These are phyloP conservation scores for Eueides isabella DNA, from an alignment of 1,140 invertebrate genomes.

Conservation along the genomic window DNA sequence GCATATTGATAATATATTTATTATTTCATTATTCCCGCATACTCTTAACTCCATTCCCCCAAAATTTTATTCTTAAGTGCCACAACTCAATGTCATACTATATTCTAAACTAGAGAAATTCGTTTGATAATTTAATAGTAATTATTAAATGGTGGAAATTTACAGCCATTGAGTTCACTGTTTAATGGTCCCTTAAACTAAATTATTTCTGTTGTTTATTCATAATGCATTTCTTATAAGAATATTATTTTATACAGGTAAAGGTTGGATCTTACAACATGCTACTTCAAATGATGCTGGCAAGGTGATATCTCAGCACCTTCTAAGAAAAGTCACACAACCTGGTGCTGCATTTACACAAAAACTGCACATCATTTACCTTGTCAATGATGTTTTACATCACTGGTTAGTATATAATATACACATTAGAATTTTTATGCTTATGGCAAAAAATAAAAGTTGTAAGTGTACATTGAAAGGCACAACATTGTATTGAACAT, in stretches of 20 bases:
- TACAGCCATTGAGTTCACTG: no score
- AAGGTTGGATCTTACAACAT: conserved; percentile 96
- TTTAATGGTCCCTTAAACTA: no score
- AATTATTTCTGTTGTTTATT: no score
- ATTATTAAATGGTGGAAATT: no score
- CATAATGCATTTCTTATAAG: conserved; percentile 2
- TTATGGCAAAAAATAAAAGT: conserved; percentile 10
- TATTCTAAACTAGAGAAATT: no score
- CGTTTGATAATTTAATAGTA: no score
- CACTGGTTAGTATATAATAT: conserved; percentile 91
- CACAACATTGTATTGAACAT: neutral
- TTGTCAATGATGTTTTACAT: conserved; percentile 98
- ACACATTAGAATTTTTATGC: neutral
- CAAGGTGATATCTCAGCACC: conserved; percentile 91
- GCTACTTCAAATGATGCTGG: conserved; percentile 88
- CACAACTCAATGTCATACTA: no score
- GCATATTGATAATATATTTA: no score
- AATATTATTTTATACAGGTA: conserved; percentile 78
- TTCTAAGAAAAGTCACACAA: conserved; percentile 89
- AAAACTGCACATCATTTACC: conserved; percentile 98
- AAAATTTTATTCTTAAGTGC: no score
- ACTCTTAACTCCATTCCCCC: no score
- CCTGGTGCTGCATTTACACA: conserved; percentile 91
- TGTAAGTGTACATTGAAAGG: neutral
- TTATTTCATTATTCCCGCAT: no score